Evolutionary conservation across 2,797 vertebrate genomes (phyloP), one percentile per base, ranked within the genome.

Genomic region (Aphelocoma californica): DNA sequence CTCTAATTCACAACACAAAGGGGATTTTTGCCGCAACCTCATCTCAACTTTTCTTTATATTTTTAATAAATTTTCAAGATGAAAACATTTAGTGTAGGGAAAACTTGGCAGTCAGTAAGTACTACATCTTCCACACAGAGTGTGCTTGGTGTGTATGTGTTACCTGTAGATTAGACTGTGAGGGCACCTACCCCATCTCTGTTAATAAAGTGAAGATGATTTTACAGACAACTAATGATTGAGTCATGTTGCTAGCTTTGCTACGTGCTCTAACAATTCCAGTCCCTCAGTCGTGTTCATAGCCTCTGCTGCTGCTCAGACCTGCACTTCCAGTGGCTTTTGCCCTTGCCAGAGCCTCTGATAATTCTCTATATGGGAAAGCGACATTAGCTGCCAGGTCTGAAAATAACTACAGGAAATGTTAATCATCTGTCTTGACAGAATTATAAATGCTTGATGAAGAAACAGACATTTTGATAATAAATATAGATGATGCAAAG

Each of bases 391-490:
- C 81, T 92, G 42, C 70, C 70, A 83, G 80, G 51, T 82, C 79
- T 45, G 74, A 95, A 97, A 97, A 95, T 60, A 95, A 84, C 88
- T 91, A 72, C 86, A 66, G 64, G 70, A 97, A 96, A 95, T 42
- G 60, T 88, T 92, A 93, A 90, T 93, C 70, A 72, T 82, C 81
- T 86, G 10, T 91, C 87, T 96, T 89, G 50, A 92, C 75, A 93
- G 95, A 97, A 95, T 87, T 78, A 72, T 88, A 92, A 87, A 88
- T 71, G 58, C 91, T 96, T 95, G 83, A 96, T 96, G 93, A 97
- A 97, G 87, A 91, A 96, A 88, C 82, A 96, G 78, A 92, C 73
- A 94, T 53, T 94, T 92, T 90, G 62, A 44, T 53, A 53, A 86
- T 57, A 95, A 93, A 95, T 73, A 72, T 10, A 92, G 92, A 85